Evolutionary conservation across 2,113 vertebrate genomes (phyloP), one percentile per base, ranked within the genome.

Genomic region (Greenwoodochromis staneri): DNA sequence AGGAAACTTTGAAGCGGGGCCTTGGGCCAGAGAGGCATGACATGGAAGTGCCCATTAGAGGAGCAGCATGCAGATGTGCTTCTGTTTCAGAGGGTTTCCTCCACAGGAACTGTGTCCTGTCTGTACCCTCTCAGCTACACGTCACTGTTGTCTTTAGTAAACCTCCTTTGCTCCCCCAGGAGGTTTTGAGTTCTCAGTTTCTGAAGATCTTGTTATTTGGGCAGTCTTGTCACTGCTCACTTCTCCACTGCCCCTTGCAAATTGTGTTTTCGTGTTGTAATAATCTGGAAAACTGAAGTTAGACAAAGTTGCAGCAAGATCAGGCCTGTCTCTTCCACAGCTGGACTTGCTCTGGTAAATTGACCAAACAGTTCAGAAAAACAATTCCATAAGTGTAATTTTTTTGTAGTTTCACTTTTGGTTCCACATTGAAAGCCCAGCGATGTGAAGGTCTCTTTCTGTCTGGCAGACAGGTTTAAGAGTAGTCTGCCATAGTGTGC

Each of bases 1-100:
- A 94, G 96, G 96, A 96, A 96, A 91, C 91, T 88, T 95, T 82
- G 84, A 87, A 91, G 86, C 36, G 45, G 87, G 87, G 86, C 86
- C 69, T 49, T 29, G 90, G 86, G 78, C 89, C 91, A 85, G 80
- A 88, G 93, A 92, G 90, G 91, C 83, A 29, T 92, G 95, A 95
- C 95, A 93, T 94, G 95, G 93, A 95, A 94, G 92, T 93, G 91
- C 86, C 91, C 92, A 89, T 85, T 51, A 82, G 87, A 91, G 80
- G 87, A 95, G 91, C 87, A 90, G 59, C 92, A 49, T 83, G 84
- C 94, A 95, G 92, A 95, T 95, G 93, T 87, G 92, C 95, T 96
- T 93, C 93, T 95, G 95, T 96, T 95, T 95, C 87, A 88, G 76
- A 91, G 89, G 34, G 90, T 87, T 96, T 96, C 96, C 94, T 94